Percentiles rank a stretch among this genome's conserved stretches.
These are phyloP conservation scores for Xestia c-nigrum DNA, from an alignment of 2,888 invertebrate species.

Conservation along the genomic window DNA sequence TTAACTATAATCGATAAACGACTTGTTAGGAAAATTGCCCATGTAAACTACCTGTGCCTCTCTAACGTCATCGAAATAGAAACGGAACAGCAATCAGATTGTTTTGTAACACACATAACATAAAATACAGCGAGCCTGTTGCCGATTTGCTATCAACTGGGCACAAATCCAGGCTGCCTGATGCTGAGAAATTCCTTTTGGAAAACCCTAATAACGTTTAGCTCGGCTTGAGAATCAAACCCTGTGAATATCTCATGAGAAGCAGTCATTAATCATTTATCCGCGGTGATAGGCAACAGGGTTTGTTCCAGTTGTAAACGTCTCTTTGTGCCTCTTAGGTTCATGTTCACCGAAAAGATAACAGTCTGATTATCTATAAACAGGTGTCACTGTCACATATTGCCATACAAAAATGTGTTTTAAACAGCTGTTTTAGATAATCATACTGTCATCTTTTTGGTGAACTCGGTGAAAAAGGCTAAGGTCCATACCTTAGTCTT, in stretches of 20 bases:
- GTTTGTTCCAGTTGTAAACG: no score
- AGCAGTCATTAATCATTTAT: no score
- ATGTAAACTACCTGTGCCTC: slow-evolving; percentile 15
- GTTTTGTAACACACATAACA: background rate
- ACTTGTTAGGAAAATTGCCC: slow-evolving; percentile 45
- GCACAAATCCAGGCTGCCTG: background rate
- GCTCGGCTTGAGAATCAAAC: background rate
- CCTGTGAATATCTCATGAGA: background rate
- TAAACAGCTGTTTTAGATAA: no score
- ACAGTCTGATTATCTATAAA: no score
- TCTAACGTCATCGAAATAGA: slow-evolving; percentile 26
- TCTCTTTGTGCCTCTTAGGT: no score
- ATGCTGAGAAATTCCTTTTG: background rate
- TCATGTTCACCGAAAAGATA: no score
- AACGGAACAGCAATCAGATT: slow-evolving; percentile 15
- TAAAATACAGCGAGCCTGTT: background rate
- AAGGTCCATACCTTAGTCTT: no score
- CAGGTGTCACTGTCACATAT: no score
- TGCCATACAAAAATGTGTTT: no score
- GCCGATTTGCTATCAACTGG: background rate
- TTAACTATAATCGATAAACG: slow-evolving; percentile 35
- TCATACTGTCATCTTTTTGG: no score
- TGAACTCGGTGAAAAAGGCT: no score
- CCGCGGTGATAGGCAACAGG: no score
- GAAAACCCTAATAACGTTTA: background rate